Conservation (phyloP, 1,140 invertebrate genomes). For the Penaeus vannamei region DNA sequence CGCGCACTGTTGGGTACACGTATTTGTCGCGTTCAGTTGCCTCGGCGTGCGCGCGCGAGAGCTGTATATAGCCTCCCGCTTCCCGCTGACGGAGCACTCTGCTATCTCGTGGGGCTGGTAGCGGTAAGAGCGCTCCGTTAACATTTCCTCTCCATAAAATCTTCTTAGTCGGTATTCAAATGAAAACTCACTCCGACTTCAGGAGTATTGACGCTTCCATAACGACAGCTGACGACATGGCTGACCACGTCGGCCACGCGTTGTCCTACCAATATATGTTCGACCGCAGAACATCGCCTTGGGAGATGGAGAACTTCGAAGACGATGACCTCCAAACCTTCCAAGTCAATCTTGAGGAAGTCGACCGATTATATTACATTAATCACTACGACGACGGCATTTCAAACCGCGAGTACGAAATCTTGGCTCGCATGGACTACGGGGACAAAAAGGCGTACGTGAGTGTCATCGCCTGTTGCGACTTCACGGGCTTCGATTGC, state of each 20-base stretch:
- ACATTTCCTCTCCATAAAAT: no score
- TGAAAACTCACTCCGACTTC: background rate
- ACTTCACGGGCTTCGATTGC: conserved; percentile 22
- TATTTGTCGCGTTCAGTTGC: no score
- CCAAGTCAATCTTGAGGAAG: background rate
- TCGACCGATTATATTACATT: conserved; percentile 46
- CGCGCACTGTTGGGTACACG: no score
- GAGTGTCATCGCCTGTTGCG: conserved; percentile 16
- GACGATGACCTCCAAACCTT: conserved; percentile 9
- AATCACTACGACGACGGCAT: background rate
- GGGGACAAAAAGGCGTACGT: conserved; percentile 1
- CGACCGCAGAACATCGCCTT: conserved; percentile 24
- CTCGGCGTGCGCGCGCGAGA: no score
- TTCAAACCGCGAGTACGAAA: background rate
- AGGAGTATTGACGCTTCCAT: background rate
- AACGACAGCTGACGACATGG: background rate
- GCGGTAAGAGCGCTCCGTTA: no score
- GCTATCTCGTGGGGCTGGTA: no score
- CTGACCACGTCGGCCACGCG: background rate
- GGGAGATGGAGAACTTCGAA: conserved; percentile 4
- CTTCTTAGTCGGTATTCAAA: background rate
- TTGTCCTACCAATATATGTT: background rate
- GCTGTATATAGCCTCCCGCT: no score
- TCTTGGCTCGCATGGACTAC: conserved; percentile 31
- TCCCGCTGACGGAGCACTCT: no score